Percentiles rank a stretch among this genome's conserved stretches.
phyloP scores from a whole-genome alignment of 2,888 invertebrate genomes.

The Chrysolina oricalcia region DNA sequence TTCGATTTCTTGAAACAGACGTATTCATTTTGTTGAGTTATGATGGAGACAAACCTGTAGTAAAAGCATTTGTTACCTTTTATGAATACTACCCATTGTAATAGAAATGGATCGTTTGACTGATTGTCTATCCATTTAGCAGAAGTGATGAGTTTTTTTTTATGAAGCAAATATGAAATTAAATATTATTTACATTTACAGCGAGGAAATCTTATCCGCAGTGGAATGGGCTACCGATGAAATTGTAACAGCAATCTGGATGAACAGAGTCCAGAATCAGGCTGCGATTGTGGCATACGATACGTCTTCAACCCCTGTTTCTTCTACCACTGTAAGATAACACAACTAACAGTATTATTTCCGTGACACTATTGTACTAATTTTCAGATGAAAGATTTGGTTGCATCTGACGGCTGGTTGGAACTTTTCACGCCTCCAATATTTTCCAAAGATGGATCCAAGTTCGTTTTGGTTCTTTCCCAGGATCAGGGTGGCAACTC shows the following conservation, averaged over 20 bases:
- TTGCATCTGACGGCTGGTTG: conserved; percentile 83
- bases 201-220: conserved; percentile 78
- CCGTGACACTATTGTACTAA: not conserved
- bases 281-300: conserved; percentile 70
- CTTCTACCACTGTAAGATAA: conserved; percentile 40
- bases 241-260: conserved; percentile 86
- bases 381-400: conserved; percentile 72
- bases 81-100: too few species aligned
- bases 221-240: conserved; percentile 85
- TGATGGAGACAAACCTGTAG: too few species aligned
- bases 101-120: too few species aligned
- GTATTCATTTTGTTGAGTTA: too few species aligned
- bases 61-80: too few species aligned
- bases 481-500: conserved; percentile 76
- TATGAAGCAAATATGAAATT: too few species aligned
- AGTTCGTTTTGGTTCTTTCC: conserved; percentile 84
- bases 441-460: conserved; percentile 79
- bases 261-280: conserved; percentile 90
- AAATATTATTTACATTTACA: conserved; percentile 34
- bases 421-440: conserved; percentile 82
- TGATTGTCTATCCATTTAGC: too few species aligned
- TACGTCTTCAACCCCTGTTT: conserved; percentile 37
- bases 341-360: not conserved
- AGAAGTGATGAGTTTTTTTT: too few species aligned
- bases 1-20: too few species aligned